Evolutionary conservation across 2,888 invertebrate species (phyloP), one percentile per base, ranked within the genome.

Genomic region (Melipona beecheii): DNA sequence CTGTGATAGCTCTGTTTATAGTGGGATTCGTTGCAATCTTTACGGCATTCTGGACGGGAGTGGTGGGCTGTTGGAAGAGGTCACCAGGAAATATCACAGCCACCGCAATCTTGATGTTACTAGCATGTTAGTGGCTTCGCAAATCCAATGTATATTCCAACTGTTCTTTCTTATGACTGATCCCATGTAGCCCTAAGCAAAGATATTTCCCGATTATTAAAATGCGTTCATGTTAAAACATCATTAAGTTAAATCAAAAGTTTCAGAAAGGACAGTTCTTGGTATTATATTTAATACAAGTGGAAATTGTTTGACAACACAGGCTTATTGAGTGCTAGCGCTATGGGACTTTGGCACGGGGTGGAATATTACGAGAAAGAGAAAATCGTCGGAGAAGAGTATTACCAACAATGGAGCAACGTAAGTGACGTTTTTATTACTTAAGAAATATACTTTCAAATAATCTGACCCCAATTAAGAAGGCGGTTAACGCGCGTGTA

Each of bases 301-400:
- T 62, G 24, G 15, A 36, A 27, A 52, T 43, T 83, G 36, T 15
- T 69, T 71, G 60, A 73, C 50, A 19, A 84, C 76, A 65, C 50
- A 97, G 98, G 98, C 95, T 95, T 99, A 85, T 95, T 99, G 91
- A 97, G 98, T 87, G 99, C 98, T 54, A 98, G 98, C 82, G 98
- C 97, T 65, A 99, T 99, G 98, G 98, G 98, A 65, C 95, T 98
- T 70, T 99, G 98, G 98, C 98, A 99, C 94, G 98, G 98, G 75
- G 98, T 98, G 50, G 98, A 99, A 94, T 99, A 98, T 95, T 98
- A 98, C 93, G 99, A 99, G 95, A 98, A 98, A 93, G 98, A 98
- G 95, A 98, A 98, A 94, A 97, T 98, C 70, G 98, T 98, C 77
- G 98, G 98, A 81, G 98, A 98, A 92, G 98, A 98, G 93, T 99